A percentile compares a stretch with the other conserved stretches of the same genome.
Evolutionary conservation across 2,113 vertebrate species (phyloP).

Genomic region (Actenoides hombroni): DNA sequence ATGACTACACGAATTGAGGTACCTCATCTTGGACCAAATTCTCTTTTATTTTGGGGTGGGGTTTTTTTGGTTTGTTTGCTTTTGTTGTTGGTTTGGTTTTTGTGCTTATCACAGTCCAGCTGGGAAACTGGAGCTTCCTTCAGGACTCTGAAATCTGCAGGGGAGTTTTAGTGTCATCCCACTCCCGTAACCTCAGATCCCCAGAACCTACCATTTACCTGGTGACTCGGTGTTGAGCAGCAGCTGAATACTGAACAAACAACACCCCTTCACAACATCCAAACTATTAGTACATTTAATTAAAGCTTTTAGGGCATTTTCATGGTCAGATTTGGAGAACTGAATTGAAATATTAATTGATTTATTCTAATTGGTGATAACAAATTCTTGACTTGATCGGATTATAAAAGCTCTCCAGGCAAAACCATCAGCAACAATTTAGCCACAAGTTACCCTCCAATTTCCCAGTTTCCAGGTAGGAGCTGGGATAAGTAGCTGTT

Average conservation of each 20-base stretch:
- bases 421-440: not conserved
- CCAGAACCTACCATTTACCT: not conserved
- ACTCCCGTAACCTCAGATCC: accelerated
- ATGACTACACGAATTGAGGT: not conserved
- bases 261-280: not conserved
- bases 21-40: not conserved
- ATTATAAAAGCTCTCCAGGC: not conserved
- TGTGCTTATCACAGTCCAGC: not conserved
- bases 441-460: not conserved
- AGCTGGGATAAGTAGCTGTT: not conserved
- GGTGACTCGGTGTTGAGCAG: not conserved
- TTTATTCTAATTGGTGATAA: not conserved
- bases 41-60: not conserved
- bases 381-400: not conserved
- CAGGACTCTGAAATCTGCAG: not conserved
- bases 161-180: not conserved
- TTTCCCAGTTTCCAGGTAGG: not conserved
- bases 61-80: no score
- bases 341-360: not conserved
- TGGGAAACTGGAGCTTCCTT: not conserved
- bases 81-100: no score
- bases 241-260: not conserved
- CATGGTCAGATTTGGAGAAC: not conserved
- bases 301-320: not conserved
- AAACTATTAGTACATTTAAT: not conserved